These are phyloP conservation scores for Papilio dardanus DNA, from an alignment of 1,140 invertebrate genomes.

Conservation along the genomic window DNA sequence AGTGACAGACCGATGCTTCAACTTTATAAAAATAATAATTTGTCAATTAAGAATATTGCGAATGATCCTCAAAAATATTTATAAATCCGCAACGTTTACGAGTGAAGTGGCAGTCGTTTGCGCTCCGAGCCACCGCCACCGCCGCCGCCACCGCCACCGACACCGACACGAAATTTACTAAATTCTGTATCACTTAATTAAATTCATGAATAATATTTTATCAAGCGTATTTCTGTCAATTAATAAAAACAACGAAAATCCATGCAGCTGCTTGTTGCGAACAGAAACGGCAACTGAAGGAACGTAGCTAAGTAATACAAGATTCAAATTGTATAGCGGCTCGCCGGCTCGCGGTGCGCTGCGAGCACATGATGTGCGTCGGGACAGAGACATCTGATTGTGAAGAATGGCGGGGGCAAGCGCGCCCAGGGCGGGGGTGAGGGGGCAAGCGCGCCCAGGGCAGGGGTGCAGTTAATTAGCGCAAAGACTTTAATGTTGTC, in stretches of 20 bases:
- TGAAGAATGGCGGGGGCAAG: neutral
- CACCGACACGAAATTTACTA: neutral
- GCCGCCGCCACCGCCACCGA: no score
- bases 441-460: neutral
- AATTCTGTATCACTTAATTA: neutral
- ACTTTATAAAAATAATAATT: neutral
- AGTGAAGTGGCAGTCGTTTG: neutral
- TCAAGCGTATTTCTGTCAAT: neutral
- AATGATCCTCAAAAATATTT: neutral
- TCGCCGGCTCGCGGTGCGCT: no score
- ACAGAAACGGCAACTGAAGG: no score
- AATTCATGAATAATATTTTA: neutral
- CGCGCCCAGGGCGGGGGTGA: neutral
- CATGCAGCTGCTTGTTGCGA: no score
- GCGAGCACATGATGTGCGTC: no score
- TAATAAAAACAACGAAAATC: neutral
- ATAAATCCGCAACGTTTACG: neutral
- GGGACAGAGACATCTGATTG: neutral
- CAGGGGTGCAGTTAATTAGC: neutral
- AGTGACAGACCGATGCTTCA: neutral
- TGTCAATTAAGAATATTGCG: neutral
- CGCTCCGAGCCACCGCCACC: neutral
- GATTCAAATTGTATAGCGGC: no score
- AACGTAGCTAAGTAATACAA: no score
- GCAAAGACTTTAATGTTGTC: conserved; percentile 13